These are phyloP conservation scores for Ommatoiulus sabulosus DNA, from an alignment of 2,888 invertebrate species.

Conservation along the genomic window DNA sequence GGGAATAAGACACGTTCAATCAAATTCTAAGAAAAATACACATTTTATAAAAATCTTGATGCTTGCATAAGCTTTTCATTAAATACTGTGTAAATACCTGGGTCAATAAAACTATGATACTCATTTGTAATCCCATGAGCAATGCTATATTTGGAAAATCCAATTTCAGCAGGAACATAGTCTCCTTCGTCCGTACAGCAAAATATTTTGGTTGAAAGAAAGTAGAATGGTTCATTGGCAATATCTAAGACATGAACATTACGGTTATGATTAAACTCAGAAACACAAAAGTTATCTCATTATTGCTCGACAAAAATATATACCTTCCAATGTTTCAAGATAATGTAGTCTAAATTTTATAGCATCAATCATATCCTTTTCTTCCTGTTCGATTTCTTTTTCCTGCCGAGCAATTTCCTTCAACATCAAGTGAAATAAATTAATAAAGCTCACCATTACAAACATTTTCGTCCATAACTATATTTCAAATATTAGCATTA, in stretches of 20 bases:
- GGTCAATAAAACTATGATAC: slow-evolving; percentile 64
- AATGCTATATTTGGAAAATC: slow-evolving; percentile 64
- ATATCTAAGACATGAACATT: background rate
- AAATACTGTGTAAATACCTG: slow-evolving; percentile 61
- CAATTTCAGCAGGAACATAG: slow-evolving; percentile 65
- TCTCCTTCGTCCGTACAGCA: slow-evolving; percentile 64
- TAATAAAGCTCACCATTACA: too few relatives aligned
- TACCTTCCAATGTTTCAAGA: background rate
- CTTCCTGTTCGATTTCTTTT: background rate
- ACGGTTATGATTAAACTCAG: background rate
- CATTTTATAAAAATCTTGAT: background rate
- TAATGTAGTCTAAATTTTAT: background rate
- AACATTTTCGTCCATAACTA: too few relatives aligned
- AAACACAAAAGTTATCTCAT: background rate
- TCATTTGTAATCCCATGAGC: slow-evolving; percentile 64
- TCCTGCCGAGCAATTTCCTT: slow-evolving; percentile 31
- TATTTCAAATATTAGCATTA: too few relatives aligned
- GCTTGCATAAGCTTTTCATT: too few relatives aligned
- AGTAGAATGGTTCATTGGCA: slow-evolving; percentile 61
- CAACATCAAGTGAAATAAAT: background rate
- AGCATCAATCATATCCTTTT: background rate
- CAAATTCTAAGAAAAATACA: background rate
- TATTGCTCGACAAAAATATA: background rate
- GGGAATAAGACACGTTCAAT: too few relatives aligned
- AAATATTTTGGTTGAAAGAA: slow-evolving; percentile 64